Evolutionary conservation across 2,797 vertebrate species (phyloP).

Genomic region (Argyrosomus regius): DNA sequence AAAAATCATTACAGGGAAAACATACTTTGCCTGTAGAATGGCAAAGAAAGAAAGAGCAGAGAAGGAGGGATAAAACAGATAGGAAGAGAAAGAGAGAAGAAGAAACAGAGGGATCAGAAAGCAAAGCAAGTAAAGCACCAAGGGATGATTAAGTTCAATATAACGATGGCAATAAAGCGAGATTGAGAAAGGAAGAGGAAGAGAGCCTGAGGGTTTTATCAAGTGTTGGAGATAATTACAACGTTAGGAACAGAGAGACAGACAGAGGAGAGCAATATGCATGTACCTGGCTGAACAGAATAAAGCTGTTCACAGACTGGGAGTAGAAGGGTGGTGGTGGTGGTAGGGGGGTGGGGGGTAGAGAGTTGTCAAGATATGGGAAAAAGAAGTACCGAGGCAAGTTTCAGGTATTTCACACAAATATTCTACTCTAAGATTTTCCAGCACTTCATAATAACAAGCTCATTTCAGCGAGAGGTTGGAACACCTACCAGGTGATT

Average conservation of each 20-base stretch:
- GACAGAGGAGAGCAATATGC: constrained; percentile 26
- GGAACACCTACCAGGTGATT: constrained; percentile 14
- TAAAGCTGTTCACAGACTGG: constrained; percentile 22
- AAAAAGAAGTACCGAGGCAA: constrained; percentile 5
- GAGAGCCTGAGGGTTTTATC: constrained; percentile 63
- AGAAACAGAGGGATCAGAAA: constrained; percentile 37
- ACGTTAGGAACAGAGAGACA: constrained; percentile 35
- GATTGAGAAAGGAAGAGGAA: constrained; percentile 60
- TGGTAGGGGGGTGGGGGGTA: neutral
- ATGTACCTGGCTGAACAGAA: constrained; percentile 45
- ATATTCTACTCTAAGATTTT: constrained; percentile 32
- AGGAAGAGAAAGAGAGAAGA: neutral
- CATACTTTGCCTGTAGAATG: constrained; percentile 14
- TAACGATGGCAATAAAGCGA: constrained; percentile 66
- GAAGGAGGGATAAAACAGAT: neutral
- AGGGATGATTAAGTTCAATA: constrained; percentile 67
- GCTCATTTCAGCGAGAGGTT: constrained; percentile 17
- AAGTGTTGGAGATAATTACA: constrained; percentile 69
- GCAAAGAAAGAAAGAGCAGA: neutral
- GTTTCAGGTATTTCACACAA: constrained; percentile 41
- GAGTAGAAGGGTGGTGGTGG: neutral
- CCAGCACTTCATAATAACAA: constrained; percentile 24
- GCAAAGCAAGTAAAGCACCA: constrained; percentile 2
- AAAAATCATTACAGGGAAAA: constrained; percentile 20
- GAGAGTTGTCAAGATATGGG: constrained; percentile 29